phyloP scores from a whole-genome alignment of 2,888 invertebrate genomes.

The Aethes cnicana region DNA sequence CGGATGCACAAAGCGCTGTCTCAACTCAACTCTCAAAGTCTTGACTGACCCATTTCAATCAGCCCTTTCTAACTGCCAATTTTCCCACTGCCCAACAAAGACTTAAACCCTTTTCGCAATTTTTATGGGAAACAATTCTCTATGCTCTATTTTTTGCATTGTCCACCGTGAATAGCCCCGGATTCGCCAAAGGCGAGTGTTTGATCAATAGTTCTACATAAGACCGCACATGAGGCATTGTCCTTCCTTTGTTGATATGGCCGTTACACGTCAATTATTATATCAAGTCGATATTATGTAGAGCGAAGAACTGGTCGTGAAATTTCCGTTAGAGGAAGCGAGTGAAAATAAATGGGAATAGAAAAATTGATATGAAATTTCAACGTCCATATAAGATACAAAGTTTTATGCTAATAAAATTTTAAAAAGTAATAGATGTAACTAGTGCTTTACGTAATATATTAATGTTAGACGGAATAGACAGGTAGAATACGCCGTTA shows the following conservation, averaged over 20 bases:
- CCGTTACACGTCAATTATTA: constrained; percentile 63
- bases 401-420: too few species aligned
- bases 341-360: background rate
- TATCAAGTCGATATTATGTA: constrained; percentile 26
- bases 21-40: too few species aligned
- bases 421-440: too few species aligned
- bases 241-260: constrained; percentile 54
- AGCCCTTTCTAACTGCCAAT: constrained; percentile 66
- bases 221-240: constrained; percentile 37
- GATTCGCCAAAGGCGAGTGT: constrained; percentile 72
- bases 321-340: constrained; percentile 11
- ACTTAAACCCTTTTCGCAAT: constrained; percentile 66
- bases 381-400: too few species aligned
- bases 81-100: constrained; percentile 78
- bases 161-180: constrained; percentile 61
- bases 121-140: constrained; percentile 77
- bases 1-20: constrained; percentile 60
- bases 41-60: constrained; percentile 75
- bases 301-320: constrained; percentile 31
- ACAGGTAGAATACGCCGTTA: too few species aligned
- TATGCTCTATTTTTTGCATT: constrained; percentile 81
- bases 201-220: constrained; percentile 69
- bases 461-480: too few species aligned
- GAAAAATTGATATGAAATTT: too few species aligned
- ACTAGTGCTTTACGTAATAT: too few species aligned